Base-by-base conservation (phyloP, 1,140 invertebrate genomes). In the Philopotamus ludificatus region DNA sequence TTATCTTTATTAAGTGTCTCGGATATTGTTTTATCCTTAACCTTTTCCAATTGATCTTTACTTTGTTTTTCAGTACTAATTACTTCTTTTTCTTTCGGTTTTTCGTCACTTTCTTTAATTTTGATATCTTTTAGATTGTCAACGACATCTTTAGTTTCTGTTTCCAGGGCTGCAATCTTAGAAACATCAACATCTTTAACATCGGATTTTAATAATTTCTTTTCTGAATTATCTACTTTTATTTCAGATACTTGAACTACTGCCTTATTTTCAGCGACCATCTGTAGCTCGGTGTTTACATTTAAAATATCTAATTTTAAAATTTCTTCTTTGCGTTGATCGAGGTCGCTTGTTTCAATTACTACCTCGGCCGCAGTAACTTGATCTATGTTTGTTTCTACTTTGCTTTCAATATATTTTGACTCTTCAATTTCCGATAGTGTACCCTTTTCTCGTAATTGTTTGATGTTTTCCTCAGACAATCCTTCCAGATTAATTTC, bases 31-130 rank as follows among this genome's bases (percentile, higher is more conserved):
- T 34, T 34, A 7, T 34, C 60, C 12, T 7, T 34, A 34, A 9
- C 44, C 15, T 10, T n/a, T 47, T 47, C 16, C 18, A 7, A 18
- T 16, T 8, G 4, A 47, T n/a, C 44, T 8, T 47, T 16, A 8
- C 18, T 16, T 47, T 47, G 44, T 47, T 47, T 8, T 16, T 47
- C 16, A 4, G 10, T 10, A 4, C 16, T 16, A 47, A 47, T 47
- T 18, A 18, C 28, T 66, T 63, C 57, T 49, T 18, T 65, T 66
- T 63, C 67, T 59, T 71, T 59, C 20, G 70, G n/a, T 18, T 72
- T 8, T 70, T 65, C 44, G 65, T 71, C 63, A 63, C 34, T 41
- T 70, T 73, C 34, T 72, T 22, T 72, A 62, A 26, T 54, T 62
- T 3, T 60, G 10, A 22, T 7, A 21, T 47, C 9, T 45, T 18